phyloP scores from a whole-genome alignment of 2,113 vertebrate species.

The Climacteris rufus region DNA sequence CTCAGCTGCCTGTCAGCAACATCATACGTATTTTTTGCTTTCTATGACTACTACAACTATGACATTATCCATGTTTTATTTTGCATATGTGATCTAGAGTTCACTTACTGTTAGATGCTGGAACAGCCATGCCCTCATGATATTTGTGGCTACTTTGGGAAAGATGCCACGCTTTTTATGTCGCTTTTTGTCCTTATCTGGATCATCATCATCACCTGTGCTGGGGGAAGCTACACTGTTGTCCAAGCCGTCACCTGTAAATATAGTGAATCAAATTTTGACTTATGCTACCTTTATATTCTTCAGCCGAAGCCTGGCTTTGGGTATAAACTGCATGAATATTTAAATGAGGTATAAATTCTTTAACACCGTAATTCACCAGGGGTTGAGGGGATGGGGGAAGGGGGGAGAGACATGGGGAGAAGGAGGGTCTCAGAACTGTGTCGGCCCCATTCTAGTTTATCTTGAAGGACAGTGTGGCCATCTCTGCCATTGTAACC shows the following conservation, averaged over 20 bases:
- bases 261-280: conserved; percentile 85
- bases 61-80: conserved; percentile 75
- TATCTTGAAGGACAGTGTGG: conserved; percentile 19
- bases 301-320: conserved; percentile 77
- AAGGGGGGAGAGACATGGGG: conserved; percentile 1
- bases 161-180: conserved; percentile 99
- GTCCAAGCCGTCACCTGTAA: conserved; percentile 98
- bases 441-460: conserved; percentile 23
- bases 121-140: conserved; percentile 99
- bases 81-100: conserved; percentile 76
- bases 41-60: conserved; percentile 60
- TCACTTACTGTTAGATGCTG: conserved; percentile 99
- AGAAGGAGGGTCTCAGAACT: conserved; percentile 33
- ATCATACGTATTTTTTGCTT: conserved; percentile 25
- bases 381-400: conserved; percentile 13
- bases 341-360: conserved; percentile 72
- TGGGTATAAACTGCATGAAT: conserved; percentile 76
- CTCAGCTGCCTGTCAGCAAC: conserved; percentile 38
- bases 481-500: background rate
- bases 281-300: conserved; percentile 81
- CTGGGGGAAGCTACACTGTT: conserved; percentile 99
- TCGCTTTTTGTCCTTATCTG: conserved; percentile 99
- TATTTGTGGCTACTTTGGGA: conserved; percentile 99
- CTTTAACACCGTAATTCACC: conserved; percentile 60
- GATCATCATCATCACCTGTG: conserved; percentile 99